A percentile compares a stretch with the other conserved stretches of the same genome.
Evolutionary conservation across 2,797 vertebrate genomes (phyloP).

Genomic region (Ibycter americanus): DNA sequence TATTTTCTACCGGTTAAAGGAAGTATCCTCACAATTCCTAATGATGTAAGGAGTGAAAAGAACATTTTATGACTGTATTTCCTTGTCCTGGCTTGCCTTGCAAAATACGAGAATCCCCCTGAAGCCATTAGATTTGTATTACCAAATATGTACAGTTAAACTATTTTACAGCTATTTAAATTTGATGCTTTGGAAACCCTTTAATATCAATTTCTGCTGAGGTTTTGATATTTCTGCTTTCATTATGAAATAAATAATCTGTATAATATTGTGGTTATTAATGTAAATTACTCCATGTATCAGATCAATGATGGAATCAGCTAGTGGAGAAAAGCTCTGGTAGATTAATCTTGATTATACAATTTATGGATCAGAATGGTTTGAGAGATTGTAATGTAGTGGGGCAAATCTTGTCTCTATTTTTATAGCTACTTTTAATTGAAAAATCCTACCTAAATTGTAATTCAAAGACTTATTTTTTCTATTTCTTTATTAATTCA

Average conservation of each 20-base stretch:
- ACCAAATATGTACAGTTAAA: neutral
- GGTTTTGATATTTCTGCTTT: constrained; percentile 4
- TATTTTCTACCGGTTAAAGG: neutral
- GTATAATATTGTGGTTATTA: constrained; percentile 10
- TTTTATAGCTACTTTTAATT: neutral
- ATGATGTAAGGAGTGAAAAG: neutral
- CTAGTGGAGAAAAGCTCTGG: constrained; percentile 1
- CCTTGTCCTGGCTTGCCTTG: neutral
- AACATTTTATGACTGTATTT: neutral
- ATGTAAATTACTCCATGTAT: constrained; percentile 6
- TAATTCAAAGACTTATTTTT: neutral
- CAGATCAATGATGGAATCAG: neutral
- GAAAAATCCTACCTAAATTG: neutral
- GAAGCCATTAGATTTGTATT: neutral
- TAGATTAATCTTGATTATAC: constrained; percentile 45
- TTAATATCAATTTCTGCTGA: neutral
- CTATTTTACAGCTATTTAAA: neutral
- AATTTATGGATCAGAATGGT: neutral
- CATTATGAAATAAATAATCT: constrained; percentile 1
- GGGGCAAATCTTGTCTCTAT: neutral
- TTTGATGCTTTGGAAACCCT: neutral
- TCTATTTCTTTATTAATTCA: neutral
- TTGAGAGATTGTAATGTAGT: neutral
- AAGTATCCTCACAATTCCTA: neutral
- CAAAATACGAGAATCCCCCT: neutral